Percentiles rank a stretch among this genome's conserved stretches.
These are phyloP conservation scores for Sorex fumeus DNA, from an alignment of 2,113 vertebrate genomes.

Conservation along the genomic window DNA sequence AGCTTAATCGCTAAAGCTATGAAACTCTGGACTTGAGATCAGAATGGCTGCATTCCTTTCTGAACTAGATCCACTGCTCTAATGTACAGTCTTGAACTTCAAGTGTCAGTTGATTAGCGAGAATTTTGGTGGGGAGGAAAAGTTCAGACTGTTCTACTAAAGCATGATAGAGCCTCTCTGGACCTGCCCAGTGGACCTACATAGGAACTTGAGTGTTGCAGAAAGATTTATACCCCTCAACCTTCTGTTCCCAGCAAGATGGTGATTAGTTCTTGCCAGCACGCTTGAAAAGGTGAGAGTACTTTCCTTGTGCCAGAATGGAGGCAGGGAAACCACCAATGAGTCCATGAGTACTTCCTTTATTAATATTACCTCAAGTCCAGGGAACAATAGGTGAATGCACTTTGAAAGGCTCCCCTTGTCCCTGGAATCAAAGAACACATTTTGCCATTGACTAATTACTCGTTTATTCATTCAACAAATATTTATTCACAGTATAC, in stretches of 20 bases:
- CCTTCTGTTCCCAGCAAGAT: not conserved
- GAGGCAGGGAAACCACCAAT: not conserved
- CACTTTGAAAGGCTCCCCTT: constrained; percentile 56
- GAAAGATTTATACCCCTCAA: not conserved
- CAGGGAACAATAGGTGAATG: constrained; percentile 44
- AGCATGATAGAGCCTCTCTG: not conserved
- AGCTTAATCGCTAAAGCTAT: not conserved
- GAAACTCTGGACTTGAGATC: not conserved
- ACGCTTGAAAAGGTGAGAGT: not conserved
- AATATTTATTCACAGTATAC: constrained; percentile 71
- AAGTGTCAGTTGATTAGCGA: not conserved
- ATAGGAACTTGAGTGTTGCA: not conserved
- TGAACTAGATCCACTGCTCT: not conserved
- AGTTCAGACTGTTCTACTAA: not conserved
- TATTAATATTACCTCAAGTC: constrained; percentile 27
- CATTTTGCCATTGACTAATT: constrained; percentile 62
- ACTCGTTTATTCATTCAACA: constrained; percentile 74
- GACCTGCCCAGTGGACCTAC: not conserved
- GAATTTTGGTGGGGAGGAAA: not conserved
- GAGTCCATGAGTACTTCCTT: not conserved
- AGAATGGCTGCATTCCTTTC: not conserved
- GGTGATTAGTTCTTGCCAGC: not conserved
- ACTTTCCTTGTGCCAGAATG: not conserved
- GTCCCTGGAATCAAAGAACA: constrained; percentile 63
- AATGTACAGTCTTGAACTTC: not conserved